phyloP scores from a whole-genome alignment of 2,113 vertebrate genomes.

The Psilopsiagon aurifrons region DNA sequence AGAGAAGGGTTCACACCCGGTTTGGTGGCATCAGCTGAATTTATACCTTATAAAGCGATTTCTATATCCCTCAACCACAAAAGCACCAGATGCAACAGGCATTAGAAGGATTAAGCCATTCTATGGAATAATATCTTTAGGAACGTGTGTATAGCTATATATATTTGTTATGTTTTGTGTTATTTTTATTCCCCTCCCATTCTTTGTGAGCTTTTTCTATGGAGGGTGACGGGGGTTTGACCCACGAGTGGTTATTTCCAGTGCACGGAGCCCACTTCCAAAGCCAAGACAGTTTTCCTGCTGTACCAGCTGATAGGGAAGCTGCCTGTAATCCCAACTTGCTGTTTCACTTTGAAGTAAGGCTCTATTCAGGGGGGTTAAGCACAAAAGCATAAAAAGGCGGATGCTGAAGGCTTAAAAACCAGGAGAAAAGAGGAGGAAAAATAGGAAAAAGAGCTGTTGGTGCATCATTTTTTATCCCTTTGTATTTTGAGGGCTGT shows the following conservation, averaged over 20 bases:
- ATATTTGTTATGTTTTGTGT: rapidly evolving
- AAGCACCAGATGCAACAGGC: background rate
- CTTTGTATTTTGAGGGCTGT: background rate
- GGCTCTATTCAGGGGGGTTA: background rate
- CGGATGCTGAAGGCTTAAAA: background rate
- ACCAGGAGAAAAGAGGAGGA: rapidly evolving
- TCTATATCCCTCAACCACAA: background rate
- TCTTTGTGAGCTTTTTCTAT: background rate
- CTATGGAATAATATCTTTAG: background rate
- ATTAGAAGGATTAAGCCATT: background rate
- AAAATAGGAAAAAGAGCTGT: background rate
- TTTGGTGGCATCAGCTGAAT: slow-evolving; percentile 45
- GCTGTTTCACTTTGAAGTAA: background rate
- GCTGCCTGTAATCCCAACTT: background rate
- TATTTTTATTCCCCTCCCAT: rapidly evolving
- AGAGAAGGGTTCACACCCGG: background rate
- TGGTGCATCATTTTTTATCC: background rate
- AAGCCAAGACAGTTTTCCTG: background rate
- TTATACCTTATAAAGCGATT: background rate
- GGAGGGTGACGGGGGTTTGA: too few species aligned
- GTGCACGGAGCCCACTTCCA: background rate
- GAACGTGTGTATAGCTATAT: background rate
- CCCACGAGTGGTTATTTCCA: background rate
- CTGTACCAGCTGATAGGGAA: background rate
- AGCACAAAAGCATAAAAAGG: background rate